These are phyloP conservation scores for Gobiocypris rarus DNA, from an alignment of 2,113 vertebrate species.

Conservation along the genomic window DNA sequence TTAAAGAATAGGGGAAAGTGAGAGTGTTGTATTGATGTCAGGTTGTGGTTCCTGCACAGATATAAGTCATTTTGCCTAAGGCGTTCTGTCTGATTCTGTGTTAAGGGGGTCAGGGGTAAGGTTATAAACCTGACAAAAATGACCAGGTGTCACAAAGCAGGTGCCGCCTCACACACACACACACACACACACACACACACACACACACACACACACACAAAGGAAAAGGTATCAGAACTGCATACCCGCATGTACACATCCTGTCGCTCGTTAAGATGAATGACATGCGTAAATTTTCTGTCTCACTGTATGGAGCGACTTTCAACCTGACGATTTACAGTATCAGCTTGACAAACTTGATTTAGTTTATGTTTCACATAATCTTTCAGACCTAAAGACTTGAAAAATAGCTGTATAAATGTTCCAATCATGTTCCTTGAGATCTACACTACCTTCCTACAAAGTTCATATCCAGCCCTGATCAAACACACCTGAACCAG, in stretches of 20 bases:
- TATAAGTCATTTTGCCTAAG: conserved; percentile 18
- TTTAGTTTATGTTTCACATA: neutral
- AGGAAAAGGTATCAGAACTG: neutral
- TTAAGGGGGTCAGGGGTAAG: conserved; percentile 24
- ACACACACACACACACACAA: conserved; percentile 13
- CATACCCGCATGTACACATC: neutral
- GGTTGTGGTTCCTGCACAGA: conserved; percentile 3
- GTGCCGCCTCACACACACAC: conserved; percentile 29
- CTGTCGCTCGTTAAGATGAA: conserved; percentile 3
- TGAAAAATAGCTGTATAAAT: too few relatives aligned
- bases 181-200: conserved; percentile 12
- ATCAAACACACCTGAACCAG: too few relatives aligned
- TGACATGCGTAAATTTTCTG: neutral
- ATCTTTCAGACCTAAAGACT: neutral
- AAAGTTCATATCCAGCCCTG: too few relatives aligned
- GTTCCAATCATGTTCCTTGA: too few relatives aligned
- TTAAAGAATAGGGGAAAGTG: neutral
- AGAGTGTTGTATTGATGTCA: neutral
- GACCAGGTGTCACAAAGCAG: conserved; percentile 60
- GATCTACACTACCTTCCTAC: too few relatives aligned
- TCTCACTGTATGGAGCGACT: neutral
- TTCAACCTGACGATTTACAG: neutral
- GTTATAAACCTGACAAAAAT: conserved; percentile 55
- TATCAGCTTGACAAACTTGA: neutral
- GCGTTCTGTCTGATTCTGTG: conserved; percentile 20